Conservation (phyloP, 2,113 vertebrate genomes). For the Chaetorhynchus papuensis region DNA sequence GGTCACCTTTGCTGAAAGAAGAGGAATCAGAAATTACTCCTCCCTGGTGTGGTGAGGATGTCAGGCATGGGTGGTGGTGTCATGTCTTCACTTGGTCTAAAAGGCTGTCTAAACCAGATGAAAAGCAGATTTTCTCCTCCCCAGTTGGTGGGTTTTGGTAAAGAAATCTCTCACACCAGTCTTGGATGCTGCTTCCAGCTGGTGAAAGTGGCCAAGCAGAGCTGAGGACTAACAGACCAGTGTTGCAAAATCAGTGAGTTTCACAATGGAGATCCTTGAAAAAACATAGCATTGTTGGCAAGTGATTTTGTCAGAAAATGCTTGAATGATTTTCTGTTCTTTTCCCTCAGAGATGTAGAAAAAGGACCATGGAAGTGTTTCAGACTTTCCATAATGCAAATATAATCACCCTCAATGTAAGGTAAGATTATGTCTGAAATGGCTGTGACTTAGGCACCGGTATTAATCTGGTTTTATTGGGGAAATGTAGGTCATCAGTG, state of each 20-base stretch:
- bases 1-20: background rate
- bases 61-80: background rate
- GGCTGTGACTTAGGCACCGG: rapidly evolving
- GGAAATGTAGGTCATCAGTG: background rate
- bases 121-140: background rate
- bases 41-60: background rate
- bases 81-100: background rate
- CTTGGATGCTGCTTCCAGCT: background rate
- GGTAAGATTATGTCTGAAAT: background rate
- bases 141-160: background rate
- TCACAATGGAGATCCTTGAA: background rate
- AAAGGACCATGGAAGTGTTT: background rate
- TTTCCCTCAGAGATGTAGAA: background rate
- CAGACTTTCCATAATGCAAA: background rate
- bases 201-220: background rate
- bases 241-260: background rate
- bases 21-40: background rate
- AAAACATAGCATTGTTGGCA: background rate
- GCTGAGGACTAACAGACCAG: background rate
- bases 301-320: background rate
- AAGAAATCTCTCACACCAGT: background rate
- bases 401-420: background rate
- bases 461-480: background rate
- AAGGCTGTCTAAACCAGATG: background rate
- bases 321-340: background rate